phyloP scores from a whole-genome alignment of 2,113 vertebrate genomes.

The Gymnarchus niloticus region DNA sequence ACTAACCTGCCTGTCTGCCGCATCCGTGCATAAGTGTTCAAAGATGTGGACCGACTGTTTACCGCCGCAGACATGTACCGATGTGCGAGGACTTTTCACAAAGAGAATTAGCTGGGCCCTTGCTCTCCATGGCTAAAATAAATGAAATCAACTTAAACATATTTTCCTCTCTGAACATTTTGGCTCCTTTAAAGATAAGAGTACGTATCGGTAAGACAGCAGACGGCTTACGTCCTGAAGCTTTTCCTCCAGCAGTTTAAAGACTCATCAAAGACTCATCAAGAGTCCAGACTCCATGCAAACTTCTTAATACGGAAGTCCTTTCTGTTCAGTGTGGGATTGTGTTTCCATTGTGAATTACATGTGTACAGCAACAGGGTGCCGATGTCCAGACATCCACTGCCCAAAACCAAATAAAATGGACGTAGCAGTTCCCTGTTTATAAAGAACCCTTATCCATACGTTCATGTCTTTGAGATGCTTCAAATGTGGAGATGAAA shows the following conservation, averaged over 20 bases:
- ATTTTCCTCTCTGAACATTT: slow-evolving; percentile 12
- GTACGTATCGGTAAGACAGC: background rate
- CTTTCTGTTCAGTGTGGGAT: background rate
- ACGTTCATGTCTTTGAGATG: background rate
- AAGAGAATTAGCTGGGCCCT: slow-evolving; percentile 2
- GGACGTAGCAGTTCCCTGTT: background rate
- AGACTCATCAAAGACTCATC: slow-evolving; percentile 15
- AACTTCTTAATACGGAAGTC: background rate
- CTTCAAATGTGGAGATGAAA: background rate
- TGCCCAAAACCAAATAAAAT: background rate
- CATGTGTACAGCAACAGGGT: background rate
- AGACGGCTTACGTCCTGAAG: slow-evolving; percentile 2
- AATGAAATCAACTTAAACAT: slow-evolving; percentile 9
- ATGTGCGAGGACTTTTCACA: background rate
- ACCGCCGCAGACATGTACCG: background rate
- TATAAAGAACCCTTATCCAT: background rate
- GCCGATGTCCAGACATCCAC: background rate
- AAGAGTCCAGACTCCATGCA: background rate
- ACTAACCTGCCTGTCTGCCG: slow-evolving; percentile 26
- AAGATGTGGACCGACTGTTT: slow-evolving; percentile 32
- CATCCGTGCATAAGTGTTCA: slow-evolving; percentile 19
- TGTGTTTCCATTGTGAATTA: background rate
- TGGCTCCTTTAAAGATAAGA: slow-evolving; percentile 13
- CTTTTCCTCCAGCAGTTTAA: slow-evolving; percentile 6
- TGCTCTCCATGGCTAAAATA: background rate